Conservation (phyloP, 2,797 vertebrate species). For the Sebastes baramenuke region DNA sequence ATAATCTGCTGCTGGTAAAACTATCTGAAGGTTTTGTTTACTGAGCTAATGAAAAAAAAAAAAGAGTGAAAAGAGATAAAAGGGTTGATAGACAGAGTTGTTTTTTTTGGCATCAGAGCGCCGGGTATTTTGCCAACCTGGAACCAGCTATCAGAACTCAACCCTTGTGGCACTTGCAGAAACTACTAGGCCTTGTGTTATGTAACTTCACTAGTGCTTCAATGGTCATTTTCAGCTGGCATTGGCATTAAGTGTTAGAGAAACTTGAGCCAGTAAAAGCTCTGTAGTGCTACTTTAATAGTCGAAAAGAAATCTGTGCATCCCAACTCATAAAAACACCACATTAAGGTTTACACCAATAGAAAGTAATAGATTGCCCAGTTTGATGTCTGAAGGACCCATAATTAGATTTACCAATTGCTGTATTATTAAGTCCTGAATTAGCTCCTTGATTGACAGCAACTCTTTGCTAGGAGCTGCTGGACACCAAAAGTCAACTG, state of each 20-base stretch:
- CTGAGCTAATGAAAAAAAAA: too few species aligned
- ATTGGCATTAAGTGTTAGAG: neutral
- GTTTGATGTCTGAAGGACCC: neutral
- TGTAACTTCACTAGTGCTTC: too few species aligned
- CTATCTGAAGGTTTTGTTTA: too few species aligned
- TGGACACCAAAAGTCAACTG: neutral
- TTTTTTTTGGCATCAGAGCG: too few species aligned
- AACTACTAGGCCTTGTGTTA: too few species aligned
- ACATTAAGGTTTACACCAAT: neutral
- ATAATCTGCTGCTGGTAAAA: too few species aligned
- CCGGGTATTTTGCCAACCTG: too few species aligned
- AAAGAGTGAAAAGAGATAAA: too few species aligned
- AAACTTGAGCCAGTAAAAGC: neutral
- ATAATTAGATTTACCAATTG: neutral
- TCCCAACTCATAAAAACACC: neutral
- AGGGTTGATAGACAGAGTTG: accelerated
- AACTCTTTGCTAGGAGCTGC: neutral
- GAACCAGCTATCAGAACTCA: too few species aligned
- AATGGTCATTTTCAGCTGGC: neutral
- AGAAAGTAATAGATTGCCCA: neutral
- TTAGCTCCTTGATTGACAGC: neutral
- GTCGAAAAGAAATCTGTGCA: neutral
- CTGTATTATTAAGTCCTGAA: neutral
- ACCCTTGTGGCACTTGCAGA: too few species aligned
- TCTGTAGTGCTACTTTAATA: neutral